Conservation (phyloP, 2,797 vertebrate species). For the Chromis chromis region DNA sequence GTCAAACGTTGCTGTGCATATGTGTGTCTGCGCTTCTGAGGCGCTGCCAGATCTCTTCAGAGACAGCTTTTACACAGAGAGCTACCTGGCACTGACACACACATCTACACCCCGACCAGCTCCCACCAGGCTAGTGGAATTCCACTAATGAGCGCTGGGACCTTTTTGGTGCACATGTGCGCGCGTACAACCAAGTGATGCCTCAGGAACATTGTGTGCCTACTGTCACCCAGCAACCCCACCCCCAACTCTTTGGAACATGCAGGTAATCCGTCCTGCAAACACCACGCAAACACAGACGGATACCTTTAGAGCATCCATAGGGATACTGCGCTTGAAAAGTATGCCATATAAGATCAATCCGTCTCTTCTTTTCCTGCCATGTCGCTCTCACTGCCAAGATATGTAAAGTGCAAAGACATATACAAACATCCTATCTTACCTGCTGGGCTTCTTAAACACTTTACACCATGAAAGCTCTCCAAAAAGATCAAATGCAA, state of each 20-base stretch:
- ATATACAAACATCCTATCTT: conserved; percentile 1
- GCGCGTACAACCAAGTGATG: conserved; percentile 27
- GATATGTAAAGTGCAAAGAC: conserved; percentile 9
- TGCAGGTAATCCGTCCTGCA: conserved; percentile 45
- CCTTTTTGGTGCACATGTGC: conserved; percentile 32
- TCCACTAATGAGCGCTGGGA: conserved; percentile 77
- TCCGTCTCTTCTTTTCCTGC: conserved; percentile 19
- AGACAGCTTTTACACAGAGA: conserved; percentile 63
- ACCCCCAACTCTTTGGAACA: conserved; percentile 21
- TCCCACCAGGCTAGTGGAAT: conserved; percentile 66
- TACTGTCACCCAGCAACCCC: conserved; percentile 52
- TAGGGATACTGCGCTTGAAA: conserved; percentile 27
- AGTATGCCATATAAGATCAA: conserved; percentile 26
- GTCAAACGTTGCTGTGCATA: conserved; percentile 21
- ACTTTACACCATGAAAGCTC: conserved; percentile 11
- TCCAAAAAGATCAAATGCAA: conserved; percentile 2
- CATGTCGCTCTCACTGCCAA: conserved; percentile 14
- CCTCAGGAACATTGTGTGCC: conserved; percentile 25
- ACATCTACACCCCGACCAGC: conserved; percentile 59
- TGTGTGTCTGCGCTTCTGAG: conserved; percentile 36
- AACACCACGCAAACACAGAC: conserved; percentile 33
- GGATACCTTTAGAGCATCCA: conserved; percentile 40
- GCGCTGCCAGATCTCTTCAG: conserved; percentile 69
- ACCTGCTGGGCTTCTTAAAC: conserved; percentile 22
- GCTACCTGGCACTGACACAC: conserved; percentile 67